Evolutionary conservation across 2,888 invertebrate species (phyloP).

Genomic region (Cataglyphis albicans): DNA sequence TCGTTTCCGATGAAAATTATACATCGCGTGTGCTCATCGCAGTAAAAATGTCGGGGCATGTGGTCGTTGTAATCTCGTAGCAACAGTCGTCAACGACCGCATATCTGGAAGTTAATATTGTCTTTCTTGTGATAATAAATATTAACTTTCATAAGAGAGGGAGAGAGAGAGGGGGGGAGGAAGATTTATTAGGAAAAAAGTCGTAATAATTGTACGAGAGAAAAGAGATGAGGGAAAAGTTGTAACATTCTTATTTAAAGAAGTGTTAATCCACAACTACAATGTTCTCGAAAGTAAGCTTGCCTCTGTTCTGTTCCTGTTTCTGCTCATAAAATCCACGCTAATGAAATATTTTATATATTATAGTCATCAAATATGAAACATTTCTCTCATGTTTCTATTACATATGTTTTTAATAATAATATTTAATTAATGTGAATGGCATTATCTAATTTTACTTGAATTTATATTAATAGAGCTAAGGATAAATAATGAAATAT

Average conservation of each 20-base stretch:
- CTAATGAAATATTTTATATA: slow-evolving; percentile 3
- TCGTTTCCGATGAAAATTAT: slow-evolving; percentile 37
- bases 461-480: neutral
- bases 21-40: neutral
- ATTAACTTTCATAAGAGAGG: neutral
- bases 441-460: neutral
- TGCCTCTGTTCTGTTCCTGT: neutral
- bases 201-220: neutral
- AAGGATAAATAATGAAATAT: neutral
- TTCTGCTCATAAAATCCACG: neutral
- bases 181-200: neutral
- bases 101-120: neutral
- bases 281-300: neutral
- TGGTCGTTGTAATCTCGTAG: slow-evolving; percentile 1
- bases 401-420: neutral
- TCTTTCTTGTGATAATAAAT: neutral
- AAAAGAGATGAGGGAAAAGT: neutral
- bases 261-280: neutral
- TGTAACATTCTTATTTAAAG: neutral
- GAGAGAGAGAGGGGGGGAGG: neutral
- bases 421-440: neutral
- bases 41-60: slow-evolving; percentile 16
- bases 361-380: neutral
- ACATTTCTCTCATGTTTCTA: neutral
- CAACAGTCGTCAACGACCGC: neutral